Percentiles rank a stretch among this genome's conserved stretches.
phyloP scores from a whole-genome alignment of 2,113 vertebrate genomes.

The Orthochromis indermauri region DNA sequence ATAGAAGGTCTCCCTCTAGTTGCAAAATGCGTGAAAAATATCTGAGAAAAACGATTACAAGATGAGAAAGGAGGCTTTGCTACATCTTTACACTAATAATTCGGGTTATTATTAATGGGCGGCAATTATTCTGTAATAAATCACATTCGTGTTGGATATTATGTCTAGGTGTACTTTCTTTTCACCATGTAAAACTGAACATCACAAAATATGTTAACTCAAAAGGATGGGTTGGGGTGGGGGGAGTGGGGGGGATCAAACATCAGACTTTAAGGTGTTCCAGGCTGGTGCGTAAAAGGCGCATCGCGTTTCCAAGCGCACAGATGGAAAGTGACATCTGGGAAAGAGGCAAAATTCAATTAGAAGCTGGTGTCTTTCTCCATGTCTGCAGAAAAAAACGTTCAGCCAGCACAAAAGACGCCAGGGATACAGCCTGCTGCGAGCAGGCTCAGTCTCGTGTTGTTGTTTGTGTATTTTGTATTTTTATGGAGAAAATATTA shows the following conservation, averaged over 20 bases:
- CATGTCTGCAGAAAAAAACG: constrained; percentile 22
- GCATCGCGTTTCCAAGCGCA: constrained; percentile 72
- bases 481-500: background rate
- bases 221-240: background rate
- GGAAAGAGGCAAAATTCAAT: constrained; percentile 81
- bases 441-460: background rate
- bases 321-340: constrained; percentile 97
- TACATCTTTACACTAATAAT: background rate
- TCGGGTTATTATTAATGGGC: background rate
- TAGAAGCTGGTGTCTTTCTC: constrained; percentile 74
- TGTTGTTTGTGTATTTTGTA: background rate
- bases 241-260: background rate
- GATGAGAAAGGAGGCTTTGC: background rate
- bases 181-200: background rate
- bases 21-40: background rate
- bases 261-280: background rate
- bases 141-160: fast-evolving
- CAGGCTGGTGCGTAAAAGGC: constrained; percentile 32
- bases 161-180: background rate
- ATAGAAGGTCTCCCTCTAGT: background rate
- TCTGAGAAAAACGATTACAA: background rate
- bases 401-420: constrained; percentile 19
- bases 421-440: background rate
- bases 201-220: background rate
- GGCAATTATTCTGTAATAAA: background rate